Conservation (phyloP, 2,888 invertebrate species). For the Drosophila niveifrons region DNA sequence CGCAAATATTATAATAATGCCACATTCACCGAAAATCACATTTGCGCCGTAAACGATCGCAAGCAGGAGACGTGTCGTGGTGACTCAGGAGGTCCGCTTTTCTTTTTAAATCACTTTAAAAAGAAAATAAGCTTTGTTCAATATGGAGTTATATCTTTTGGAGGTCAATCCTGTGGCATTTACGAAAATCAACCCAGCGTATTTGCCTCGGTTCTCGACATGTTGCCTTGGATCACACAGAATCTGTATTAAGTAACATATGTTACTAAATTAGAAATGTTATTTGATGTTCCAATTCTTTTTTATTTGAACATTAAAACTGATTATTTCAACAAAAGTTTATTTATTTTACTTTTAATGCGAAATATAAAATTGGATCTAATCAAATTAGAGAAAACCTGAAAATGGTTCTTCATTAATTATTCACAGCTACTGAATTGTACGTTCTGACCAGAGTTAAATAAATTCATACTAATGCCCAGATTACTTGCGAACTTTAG, state of each 20-base stretch:
- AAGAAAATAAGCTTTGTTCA: conserved; percentile 69
- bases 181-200: conserved; percentile 87
- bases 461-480: too few relatives aligned
- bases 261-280: too few relatives aligned
- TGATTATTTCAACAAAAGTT: too few relatives aligned
- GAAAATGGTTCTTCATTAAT: too few relatives aligned
- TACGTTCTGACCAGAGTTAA: too few relatives aligned
- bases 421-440: too few relatives aligned
- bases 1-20: conserved; percentile 60
- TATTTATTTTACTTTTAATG: too few relatives aligned
- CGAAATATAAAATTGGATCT: too few relatives aligned
- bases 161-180: conserved; percentile 86
- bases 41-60: conserved; percentile 76
- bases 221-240: conserved; percentile 87
- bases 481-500: too few relatives aligned
- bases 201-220: conserved; percentile 86
- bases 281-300: too few relatives aligned
- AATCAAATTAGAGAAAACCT: too few relatives aligned
- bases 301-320: too few relatives aligned
- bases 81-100: conserved; percentile 81
- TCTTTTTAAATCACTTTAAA: conserved; percentile 58
- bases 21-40: conserved; percentile 66
- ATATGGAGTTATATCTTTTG: conserved; percentile 88
- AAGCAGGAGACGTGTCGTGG: conserved; percentile 72
- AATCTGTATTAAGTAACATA: conserved; percentile 60